phyloP scores from a whole-genome alignment of 2,888 invertebrate species.

The Athalia rosae region DNA sequence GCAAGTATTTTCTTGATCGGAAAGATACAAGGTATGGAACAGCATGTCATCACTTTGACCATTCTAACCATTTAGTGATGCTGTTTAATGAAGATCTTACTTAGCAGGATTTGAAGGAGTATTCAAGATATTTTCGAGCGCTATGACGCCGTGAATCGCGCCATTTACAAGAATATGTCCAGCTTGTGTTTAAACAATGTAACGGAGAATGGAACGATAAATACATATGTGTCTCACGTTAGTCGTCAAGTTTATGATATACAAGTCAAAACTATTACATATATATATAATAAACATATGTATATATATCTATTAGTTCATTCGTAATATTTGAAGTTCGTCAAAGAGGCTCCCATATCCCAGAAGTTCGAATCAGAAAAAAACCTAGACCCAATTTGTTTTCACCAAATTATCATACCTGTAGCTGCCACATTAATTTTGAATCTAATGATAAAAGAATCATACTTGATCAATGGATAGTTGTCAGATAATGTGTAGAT shows the following conservation, averaged over 20 bases:
- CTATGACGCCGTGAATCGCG: not conserved
- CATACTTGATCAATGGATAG: not conserved
- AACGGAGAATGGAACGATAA: slow-evolving; percentile 22
- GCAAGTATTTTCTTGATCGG: slow-evolving; percentile 1
- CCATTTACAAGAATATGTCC: slow-evolving; percentile 4
- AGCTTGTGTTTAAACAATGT: not conserved
- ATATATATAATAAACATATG: no score
- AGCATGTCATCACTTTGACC: not conserved
- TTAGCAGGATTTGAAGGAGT: not conserved
- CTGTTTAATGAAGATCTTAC: not conserved
- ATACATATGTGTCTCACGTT: slow-evolving; percentile 11
- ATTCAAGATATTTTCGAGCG: not conserved
- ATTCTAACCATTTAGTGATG: not conserved
- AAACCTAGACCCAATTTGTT: no score
- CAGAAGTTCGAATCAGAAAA: no score
- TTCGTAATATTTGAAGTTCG: no score
- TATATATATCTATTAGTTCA: no score
- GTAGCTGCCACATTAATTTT: no score
- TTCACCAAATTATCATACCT: no score
- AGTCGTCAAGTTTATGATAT: slow-evolving; percentile 34
- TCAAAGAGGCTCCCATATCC: no score
- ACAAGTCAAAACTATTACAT: slow-evolving; percentile 1
- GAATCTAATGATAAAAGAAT: no score
- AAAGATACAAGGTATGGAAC: not conserved
- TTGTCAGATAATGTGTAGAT: not conserved